Conservation (phyloP, 2,113 vertebrate genomes). For the Prochilodus magdalenae region DNA sequence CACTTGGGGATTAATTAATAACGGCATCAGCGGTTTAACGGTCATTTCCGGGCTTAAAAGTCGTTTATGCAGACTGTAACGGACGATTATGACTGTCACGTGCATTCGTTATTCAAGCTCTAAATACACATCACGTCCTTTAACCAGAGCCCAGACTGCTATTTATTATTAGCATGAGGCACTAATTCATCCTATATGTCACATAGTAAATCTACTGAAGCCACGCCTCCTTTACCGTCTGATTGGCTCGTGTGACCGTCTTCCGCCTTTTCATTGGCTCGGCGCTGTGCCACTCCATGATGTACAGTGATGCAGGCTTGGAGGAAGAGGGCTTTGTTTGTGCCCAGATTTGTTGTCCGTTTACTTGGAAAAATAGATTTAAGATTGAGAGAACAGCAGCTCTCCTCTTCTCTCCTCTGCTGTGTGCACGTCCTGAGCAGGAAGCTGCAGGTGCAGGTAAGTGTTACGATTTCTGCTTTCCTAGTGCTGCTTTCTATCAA, state of each 20-base stretch:
- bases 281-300: neutral
- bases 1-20: neutral
- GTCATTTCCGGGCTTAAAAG: neutral
- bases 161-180: neutral
- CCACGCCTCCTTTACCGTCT: neutral
- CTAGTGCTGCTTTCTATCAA: neutral
- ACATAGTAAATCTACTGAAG: neutral
- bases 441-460: conserved; percentile 1
- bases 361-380: conserved; percentile 20
- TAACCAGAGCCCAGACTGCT: neutral
- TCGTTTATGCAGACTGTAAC: neutral
- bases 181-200: neutral
- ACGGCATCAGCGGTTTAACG: neutral
- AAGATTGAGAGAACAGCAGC: neutral
- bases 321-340: conserved; percentile 27
- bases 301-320: conserved; percentile 19
- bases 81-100: neutral
- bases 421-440: neutral
- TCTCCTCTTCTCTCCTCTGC: neutral
- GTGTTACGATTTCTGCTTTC: neutral
- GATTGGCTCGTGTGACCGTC: conserved; percentile 30
- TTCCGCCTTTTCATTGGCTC: conserved; percentile 8
- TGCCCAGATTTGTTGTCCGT: neutral
- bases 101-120: neutral
- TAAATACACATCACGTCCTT: neutral